Evolutionary conservation across 2,888 invertebrate species (phyloP).

Genomic region (Ptilodon capucinus): DNA sequence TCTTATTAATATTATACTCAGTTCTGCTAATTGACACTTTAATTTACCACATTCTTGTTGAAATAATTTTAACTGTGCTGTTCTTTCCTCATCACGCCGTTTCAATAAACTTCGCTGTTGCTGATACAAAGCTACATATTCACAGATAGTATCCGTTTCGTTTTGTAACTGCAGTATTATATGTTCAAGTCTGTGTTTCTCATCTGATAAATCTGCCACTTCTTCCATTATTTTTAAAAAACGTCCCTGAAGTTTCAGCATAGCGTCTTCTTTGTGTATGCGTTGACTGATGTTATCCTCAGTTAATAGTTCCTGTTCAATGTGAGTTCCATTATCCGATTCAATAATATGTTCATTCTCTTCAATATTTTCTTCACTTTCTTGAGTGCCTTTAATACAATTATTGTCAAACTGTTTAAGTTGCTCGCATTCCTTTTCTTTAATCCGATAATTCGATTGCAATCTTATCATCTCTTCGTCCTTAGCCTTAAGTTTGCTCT

Average conservation of each 20-base stretch:
- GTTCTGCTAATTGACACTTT: constrained; percentile 84
- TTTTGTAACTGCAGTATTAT: constrained; percentile 95
- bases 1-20: constrained; percentile 86
- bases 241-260: constrained; percentile 90
- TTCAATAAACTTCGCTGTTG: constrained; percentile 94
- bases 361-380: constrained; percentile 8
- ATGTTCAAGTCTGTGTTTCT: constrained; percentile 96
- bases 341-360: constrained; percentile 8
- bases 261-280: constrained; percentile 85
- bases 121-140: constrained; percentile 98
- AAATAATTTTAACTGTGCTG: constrained; percentile 89
- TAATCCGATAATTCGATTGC: constrained; percentile 82
- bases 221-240: constrained; percentile 92
- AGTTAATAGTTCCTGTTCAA: constrained; percentile 11
- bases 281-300: constrained; percentile 17
- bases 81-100: constrained; percentile 93
- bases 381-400: constrained; percentile 7
- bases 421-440: constrained; percentile 83
- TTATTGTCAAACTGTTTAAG: constrained; percentile 19
- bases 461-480: constrained; percentile 88
- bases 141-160: constrained; percentile 99
- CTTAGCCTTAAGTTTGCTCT: constrained; percentile 87
- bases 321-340: constrained; percentile 1
- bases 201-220: constrained; percentile 94
- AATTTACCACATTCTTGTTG: constrained; percentile 89